These are phyloP conservation scores for Diabrotica virgifera DNA, from an alignment of 1,140 invertebrate genomes.

Conservation along the genomic window DNA sequence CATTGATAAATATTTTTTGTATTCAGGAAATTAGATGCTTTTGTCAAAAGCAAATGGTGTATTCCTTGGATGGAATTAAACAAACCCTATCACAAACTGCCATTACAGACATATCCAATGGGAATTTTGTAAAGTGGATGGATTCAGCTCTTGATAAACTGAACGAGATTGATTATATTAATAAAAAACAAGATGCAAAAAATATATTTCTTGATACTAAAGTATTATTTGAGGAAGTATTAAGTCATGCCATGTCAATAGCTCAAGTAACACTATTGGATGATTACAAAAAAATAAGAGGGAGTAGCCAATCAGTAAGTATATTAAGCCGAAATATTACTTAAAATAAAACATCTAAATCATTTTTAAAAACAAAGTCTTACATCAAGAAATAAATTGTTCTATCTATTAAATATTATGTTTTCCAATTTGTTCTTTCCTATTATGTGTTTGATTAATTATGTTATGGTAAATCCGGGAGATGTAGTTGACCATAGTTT, in stretches of 20 bases:
- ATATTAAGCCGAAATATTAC: not conserved
- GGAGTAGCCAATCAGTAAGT: conserved; percentile 30
- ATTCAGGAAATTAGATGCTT: conserved; percentile 28
- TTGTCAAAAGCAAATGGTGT: conserved; percentile 30
- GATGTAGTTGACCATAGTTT: too few relatives aligned
- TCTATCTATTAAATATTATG: too few relatives aligned
- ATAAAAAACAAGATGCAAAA: conserved; percentile 17
- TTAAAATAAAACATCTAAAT: not conserved
- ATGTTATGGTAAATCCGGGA: too few relatives aligned
- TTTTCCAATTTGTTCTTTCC: too few relatives aligned
- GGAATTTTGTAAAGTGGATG: conserved; percentile 40
- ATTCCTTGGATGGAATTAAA: conserved; percentile 29
- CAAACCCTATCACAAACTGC: conserved; percentile 10
- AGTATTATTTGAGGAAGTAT: conserved; percentile 37
- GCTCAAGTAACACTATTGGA: conserved; percentile 39
- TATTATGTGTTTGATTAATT: too few relatives aligned
- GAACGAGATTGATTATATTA: conserved; percentile 30
- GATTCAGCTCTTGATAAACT: conserved; percentile 37
- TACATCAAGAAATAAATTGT: not conserved
- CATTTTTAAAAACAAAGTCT: not conserved
- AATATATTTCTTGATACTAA: conserved; percentile 20
- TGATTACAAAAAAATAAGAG: conserved; percentile 40
- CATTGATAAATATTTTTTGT: conserved; percentile 10
- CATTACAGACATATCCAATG: conserved; percentile 9
- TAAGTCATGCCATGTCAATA: conserved; percentile 43